phyloP scores from a whole-genome alignment of 2,888 invertebrate species.

The Anthophora plumipes region DNA sequence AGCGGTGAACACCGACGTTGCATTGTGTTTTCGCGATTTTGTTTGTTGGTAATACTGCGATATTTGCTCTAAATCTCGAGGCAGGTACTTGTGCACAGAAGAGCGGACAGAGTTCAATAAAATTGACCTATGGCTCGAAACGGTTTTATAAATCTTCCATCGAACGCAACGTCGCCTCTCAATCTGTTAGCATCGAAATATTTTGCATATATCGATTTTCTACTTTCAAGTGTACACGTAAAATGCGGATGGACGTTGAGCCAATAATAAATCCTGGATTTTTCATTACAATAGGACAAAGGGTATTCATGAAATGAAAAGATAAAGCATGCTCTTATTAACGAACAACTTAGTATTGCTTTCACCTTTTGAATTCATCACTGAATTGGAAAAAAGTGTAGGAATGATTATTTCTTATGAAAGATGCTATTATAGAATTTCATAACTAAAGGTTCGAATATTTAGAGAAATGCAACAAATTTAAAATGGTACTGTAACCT shows the following conservation, averaged over 20 bases:
- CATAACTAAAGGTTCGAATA: too few relatives aligned
- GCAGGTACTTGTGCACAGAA: slow-evolving; percentile 27
- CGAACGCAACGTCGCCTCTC: slow-evolving; percentile 61
- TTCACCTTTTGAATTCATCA: neutral
- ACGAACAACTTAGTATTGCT: neutral
- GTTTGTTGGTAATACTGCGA: slow-evolving; percentile 12
- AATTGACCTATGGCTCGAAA: slow-evolving; percentile 60
- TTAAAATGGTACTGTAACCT: too few relatives aligned
- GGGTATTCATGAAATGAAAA: slow-evolving; percentile 39
- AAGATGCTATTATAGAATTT: too few relatives aligned
- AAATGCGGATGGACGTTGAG: slow-evolving; percentile 41
- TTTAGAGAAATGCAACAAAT: too few relatives aligned
- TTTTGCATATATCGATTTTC: slow-evolving; percentile 73
- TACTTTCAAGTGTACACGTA: slow-evolving; percentile 32
- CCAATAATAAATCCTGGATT: slow-evolving; percentile 58
- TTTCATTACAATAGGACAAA: slow-evolving; percentile 53
- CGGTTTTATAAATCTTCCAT: slow-evolving; percentile 68
- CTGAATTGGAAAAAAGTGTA: neutral
- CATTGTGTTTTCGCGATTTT: neutral
- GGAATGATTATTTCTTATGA: neutral
- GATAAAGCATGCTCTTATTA: slow-evolving; percentile 12
- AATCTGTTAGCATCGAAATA: slow-evolving; percentile 72
- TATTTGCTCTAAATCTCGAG: slow-evolving; percentile 29
- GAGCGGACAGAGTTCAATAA: slow-evolving; percentile 57
- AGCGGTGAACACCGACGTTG: neutral